These are phyloP conservation scores for Heteropelma amictum DNA, from an alignment of 2,888 invertebrate species.

Conservation along the genomic window DNA sequence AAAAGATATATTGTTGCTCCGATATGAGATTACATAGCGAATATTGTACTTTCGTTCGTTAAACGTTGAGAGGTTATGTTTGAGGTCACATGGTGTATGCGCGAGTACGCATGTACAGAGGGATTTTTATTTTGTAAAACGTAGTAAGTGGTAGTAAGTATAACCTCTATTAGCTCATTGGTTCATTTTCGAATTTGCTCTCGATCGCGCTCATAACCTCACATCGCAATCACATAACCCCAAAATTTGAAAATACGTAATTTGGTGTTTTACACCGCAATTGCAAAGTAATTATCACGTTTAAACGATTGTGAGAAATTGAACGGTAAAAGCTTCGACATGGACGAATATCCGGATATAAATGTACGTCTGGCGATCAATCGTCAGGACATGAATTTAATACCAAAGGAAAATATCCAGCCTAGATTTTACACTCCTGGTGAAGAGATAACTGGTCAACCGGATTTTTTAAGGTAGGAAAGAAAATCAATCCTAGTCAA, in stretches of 20 bases:
- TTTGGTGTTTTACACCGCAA: no score
- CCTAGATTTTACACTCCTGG: constrained; percentile 91
- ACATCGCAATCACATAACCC: no score
- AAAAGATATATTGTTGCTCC: no score
- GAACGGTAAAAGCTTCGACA: constrained; percentile 43
- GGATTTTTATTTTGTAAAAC: no score
- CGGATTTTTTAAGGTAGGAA: constrained; percentile 89
- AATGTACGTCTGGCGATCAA: constrained; percentile 69
- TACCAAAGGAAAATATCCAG: constrained; percentile 80
- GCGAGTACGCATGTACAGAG: no score
- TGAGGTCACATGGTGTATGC: background rate
- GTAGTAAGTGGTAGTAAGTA: no score
- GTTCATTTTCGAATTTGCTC: background rate
- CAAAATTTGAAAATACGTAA: background rate
- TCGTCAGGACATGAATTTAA: constrained; percentile 68
- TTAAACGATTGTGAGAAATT: background rate
- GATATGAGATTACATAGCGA: no score
- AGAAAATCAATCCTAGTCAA: background rate
- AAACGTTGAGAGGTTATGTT: background rate
- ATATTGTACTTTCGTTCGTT: no score
- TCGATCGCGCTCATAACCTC: no score
- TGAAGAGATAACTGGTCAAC: constrained; percentile 89
- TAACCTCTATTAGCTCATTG: background rate
- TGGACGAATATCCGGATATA: constrained; percentile 63
- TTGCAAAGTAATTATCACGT: background rate